A percentile compares a stretch with the other conserved stretches of the same genome.
phyloP scores from a whole-genome alignment of 2,113 vertebrate genomes.

The Psephotus haematonotus region DNA sequence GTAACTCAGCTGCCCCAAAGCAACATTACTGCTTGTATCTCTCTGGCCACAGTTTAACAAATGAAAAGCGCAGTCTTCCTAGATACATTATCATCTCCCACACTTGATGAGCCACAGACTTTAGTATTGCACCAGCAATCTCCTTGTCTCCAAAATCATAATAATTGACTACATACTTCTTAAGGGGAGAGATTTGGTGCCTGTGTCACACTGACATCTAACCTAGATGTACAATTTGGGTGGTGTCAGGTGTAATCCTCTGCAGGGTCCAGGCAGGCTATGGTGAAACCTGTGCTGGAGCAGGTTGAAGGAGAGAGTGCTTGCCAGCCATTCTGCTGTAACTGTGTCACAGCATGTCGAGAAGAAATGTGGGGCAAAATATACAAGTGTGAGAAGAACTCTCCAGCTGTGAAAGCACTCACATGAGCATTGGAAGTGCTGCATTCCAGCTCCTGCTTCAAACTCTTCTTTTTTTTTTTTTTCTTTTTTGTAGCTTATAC shows the following conservation, averaged over 20 bases:
- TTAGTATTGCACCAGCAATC: not conserved
- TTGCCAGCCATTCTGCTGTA: not conserved
- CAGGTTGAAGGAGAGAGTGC: not conserved
- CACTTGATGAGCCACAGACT: not conserved
- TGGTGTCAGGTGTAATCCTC: not conserved
- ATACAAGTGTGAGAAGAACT: not conserved
- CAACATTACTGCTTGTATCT: not conserved
- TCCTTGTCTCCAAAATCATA: not conserved
- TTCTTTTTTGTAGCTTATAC: not conserved
- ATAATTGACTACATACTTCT: not conserved
- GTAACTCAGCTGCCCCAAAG: not conserved
- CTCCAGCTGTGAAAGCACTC: not conserved
- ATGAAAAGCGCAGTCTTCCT: not conserved
- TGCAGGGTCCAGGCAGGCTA: not conserved
- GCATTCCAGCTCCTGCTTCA: not conserved
- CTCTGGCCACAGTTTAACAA: not conserved
- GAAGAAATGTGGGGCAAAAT: not conserved
- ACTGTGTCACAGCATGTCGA: not conserved
- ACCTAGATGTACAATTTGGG: not conserved
- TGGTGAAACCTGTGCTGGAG: not conserved
- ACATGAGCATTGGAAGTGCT: not conserved
- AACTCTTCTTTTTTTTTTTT: not conserved
- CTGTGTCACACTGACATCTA: not conserved
- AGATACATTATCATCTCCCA: not conserved
- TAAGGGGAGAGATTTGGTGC: not conserved